Evolutionary conservation across 1,140 invertebrate species (phyloP).

Genomic region (Drosophila orena): DNA sequence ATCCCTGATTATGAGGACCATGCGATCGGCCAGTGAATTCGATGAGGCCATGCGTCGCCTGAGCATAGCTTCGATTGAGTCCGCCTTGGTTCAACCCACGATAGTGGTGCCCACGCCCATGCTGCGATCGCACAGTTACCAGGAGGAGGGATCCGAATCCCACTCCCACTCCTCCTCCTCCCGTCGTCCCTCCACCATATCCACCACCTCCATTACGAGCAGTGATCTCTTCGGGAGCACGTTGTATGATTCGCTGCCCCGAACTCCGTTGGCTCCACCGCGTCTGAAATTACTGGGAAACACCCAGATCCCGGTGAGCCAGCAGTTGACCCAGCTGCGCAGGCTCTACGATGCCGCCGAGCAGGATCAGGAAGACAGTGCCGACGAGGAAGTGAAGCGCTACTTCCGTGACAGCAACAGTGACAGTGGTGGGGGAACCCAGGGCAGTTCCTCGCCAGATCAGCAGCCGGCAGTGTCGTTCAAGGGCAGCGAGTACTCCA

Average conservation of each 20-base stretch:
- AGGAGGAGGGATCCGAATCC: conserved; percentile 63
- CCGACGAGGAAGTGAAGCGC: conserved; percentile 82
- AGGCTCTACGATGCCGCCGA: conserved; percentile 77
- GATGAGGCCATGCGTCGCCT: conserved; percentile 83
- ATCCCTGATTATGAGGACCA: conserved; percentile 81
- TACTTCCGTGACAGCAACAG: conserved; percentile 69
- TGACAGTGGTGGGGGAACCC: conserved; percentile 79
- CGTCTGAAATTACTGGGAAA: conserved; percentile 73
- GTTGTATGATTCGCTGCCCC: conserved; percentile 58
- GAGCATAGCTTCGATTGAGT: conserved; percentile 81
- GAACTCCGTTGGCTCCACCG: conserved; percentile 66
- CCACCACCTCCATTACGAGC: conserved; percentile 72
- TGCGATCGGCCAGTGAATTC: conserved; percentile 81
- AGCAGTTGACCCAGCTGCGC: conserved; percentile 74
- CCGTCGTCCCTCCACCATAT: conserved; percentile 61
- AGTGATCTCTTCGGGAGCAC: conserved; percentile 71
- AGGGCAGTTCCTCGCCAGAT: conserved; percentile 72
- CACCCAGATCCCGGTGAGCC: conserved; percentile 72
- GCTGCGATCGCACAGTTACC: conserved; percentile 77
- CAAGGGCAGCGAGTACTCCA: conserved; percentile 72
- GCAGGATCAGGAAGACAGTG: conserved; percentile 66
- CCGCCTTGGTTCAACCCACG: conserved; percentile 59
- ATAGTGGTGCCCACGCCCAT: conserved; percentile 77
- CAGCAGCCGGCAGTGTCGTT: conserved; percentile 41
- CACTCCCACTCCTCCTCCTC: conserved; percentile 24